Conservation (phyloP, 2,113 vertebrate species). For the Callaeas wilsoni region DNA sequence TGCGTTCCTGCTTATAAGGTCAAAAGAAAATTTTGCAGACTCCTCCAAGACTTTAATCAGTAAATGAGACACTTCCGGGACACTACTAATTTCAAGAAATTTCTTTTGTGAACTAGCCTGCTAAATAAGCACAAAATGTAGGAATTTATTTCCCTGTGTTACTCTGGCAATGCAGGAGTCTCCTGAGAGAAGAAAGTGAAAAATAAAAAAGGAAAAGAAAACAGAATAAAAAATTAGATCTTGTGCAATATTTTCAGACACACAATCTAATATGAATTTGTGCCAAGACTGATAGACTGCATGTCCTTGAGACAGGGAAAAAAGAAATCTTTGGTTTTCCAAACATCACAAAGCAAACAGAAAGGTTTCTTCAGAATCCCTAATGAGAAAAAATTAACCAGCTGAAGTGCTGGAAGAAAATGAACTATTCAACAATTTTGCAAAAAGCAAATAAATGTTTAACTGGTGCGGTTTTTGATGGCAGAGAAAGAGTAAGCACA, state of each 20-base stretch:
- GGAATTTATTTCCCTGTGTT: neutral
- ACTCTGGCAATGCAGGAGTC: neutral
- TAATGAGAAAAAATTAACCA: neutral
- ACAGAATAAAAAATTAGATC: neutral
- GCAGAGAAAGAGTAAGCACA: neutral
- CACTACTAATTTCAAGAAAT: neutral
- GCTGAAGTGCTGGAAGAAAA: neutral
- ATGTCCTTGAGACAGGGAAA: neutral
- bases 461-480: neutral
- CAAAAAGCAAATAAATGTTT: neutral
- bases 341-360: neutral
- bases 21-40: neutral
- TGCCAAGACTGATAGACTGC: neutral
- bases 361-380: neutral
- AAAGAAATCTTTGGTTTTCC: neutral
- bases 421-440: neutral
- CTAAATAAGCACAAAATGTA: neutral
- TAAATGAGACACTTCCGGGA: neutral
- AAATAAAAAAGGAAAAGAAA: neutral
- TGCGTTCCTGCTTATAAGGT: neutral
- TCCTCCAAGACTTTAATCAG: neutral
- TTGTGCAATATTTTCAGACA: neutral
- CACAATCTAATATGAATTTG: neutral
- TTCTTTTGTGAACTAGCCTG: neutral
- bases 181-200: neutral